Evolutionary conservation across 2,888 invertebrate genomes (phyloP), one percentile per base, ranked within the genome.

Genomic region (Ophion obscuratus): DNA sequence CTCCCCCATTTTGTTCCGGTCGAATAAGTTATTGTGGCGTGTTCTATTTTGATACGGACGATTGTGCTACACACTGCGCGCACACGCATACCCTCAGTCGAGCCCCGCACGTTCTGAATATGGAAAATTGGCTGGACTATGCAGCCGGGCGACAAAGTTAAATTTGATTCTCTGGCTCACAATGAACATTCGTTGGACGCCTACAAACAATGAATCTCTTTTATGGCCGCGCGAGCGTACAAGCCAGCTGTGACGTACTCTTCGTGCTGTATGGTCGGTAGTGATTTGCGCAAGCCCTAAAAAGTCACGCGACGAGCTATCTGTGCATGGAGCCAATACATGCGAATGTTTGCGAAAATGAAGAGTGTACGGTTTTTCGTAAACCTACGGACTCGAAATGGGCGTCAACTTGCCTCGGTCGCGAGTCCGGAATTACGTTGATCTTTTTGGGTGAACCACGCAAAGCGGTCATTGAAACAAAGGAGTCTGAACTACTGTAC

Each of bases 21-120:
- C 92, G 93, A 93, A 93, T 93, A 93, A 94, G 91, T 94, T 93
- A 94, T 93, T 93, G 93, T 93, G 92, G 91, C 91, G 87, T 90
- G 92, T 89, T 92, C 93, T 92, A 93, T 93, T 93, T 93, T 93
- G 93, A 93, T 93, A 93, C 90, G 91, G 89, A 74, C 89, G 88
- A 89, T 89, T 89, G 89, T 87, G 90, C 88, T 87, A 88, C 89
- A 89, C 89, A 88, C 76, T 62, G 79, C 79, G 53, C 27, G 40
- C 7, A 40, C 40, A 40, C 40, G 40, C 59, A 57, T 24, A 20
- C 47, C 40, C 27, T 76, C 10, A 53, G 53, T 31, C 20, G 44
- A 5, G 53, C 36, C 67, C 27, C 74, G 57, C 67, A 76, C 85
- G 67, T 81, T 31, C 83, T 76, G 83, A 86, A 86, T 86, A 86